Percentiles rank a stretch among this genome's conserved stretches.
phyloP scores from a whole-genome alignment of 2,888 invertebrate genomes.

The Leptopilina myrica region DNA sequence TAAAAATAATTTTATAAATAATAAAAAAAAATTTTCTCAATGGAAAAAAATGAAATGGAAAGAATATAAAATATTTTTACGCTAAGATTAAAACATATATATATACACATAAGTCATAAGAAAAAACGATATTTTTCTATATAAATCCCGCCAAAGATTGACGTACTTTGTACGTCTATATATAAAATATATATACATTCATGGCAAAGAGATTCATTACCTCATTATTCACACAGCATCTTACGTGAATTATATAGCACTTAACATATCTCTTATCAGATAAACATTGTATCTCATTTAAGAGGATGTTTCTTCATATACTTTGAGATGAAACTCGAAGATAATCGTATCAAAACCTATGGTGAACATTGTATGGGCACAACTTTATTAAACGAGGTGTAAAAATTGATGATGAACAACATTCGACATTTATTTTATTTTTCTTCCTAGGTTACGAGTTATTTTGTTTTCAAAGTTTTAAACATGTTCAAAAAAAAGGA shows the following conservation, averaged over 20 bases:
- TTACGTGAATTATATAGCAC: background rate
- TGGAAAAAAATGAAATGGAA: background rate
- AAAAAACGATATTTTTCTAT: background rate
- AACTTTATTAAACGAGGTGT: background rate
- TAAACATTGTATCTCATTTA: constrained; percentile 10
- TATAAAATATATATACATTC: too few relatives aligned
- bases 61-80: background rate
- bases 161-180: background rate
- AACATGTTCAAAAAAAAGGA: too few relatives aligned
- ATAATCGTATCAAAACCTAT: constrained; percentile 6
- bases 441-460: too few relatives aligned
- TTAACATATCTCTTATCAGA: constrained; percentile 10
- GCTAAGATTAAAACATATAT: background rate
- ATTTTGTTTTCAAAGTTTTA: too few relatives aligned
- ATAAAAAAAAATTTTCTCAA: too few relatives aligned
- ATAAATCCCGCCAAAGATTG: constrained; percentile 7
- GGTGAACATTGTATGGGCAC: background rate
- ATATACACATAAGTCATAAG: background rate
- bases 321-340: background rate
- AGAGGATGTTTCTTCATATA: background rate
- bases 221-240: constrained; percentile 13
- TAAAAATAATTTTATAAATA: too few relatives aligned
- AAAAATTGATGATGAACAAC: background rate
- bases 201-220: background rate
- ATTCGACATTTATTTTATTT: too few relatives aligned